These are phyloP conservation scores for Cygnus buccinator DNA, from an alignment of 2,113 vertebrate genomes.

Conservation along the genomic window DNA sequence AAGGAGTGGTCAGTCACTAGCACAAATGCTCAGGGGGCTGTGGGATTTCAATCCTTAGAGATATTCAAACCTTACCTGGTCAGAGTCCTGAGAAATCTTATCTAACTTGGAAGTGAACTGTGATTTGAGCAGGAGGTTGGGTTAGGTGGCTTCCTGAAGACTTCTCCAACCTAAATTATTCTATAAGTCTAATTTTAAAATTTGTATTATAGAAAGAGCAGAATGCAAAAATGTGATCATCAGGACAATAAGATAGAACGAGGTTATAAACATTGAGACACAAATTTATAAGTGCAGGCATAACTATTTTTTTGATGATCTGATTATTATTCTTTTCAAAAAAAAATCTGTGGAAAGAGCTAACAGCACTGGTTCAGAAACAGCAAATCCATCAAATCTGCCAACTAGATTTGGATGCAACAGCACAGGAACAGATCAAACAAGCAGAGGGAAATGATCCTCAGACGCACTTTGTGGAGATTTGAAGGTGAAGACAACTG, in stretches of 20 bases:
- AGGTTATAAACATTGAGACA: not conserved
- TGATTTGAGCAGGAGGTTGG: not conserved
- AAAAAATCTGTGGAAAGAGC: not conserved
- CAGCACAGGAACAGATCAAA: not conserved
- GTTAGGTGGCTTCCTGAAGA: not conserved
- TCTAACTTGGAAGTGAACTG: not conserved
- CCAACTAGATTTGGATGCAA: not conserved
- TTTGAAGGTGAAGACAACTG: not conserved
- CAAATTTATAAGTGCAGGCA: not conserved
- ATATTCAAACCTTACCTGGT: not conserved
- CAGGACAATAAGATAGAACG: not conserved
- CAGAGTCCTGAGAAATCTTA: not conserved
- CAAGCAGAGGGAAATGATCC: not conserved
- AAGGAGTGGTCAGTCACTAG: not conserved
- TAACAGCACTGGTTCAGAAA: not conserved
- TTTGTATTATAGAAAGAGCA: not conserved
- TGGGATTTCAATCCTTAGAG: not conserved
- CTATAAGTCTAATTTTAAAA: not conserved
- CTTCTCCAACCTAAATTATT: not conserved
- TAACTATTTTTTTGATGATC: not conserved
- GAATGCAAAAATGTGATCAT: not conserved
- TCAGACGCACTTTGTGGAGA: not conserved
- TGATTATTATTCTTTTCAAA: not conserved
- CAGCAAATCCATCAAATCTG: not conserved
- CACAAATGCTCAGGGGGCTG: not conserved